These are phyloP conservation scores for Elaphurus davidianus DNA, from an alignment of 2,113 vertebrate genomes.

Conservation along the genomic window DNA sequence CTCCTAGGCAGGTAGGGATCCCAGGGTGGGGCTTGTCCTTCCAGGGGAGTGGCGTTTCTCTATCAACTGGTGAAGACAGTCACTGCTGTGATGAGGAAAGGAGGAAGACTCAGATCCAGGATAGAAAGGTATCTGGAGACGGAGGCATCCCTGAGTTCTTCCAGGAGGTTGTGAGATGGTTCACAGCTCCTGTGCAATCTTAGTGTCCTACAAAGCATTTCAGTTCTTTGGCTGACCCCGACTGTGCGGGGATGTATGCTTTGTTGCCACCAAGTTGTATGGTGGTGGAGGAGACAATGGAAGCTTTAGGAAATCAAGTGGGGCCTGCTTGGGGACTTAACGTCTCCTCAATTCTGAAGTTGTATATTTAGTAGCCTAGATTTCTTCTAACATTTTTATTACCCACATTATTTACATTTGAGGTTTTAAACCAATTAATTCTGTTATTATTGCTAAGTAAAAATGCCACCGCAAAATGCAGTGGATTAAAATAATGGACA, in stretches of 20 bases:
- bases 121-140: not conserved
- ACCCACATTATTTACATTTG: not conserved
- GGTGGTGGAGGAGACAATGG: not conserved
- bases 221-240: not conserved
- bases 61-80: not conserved
- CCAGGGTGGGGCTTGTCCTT: not conserved
- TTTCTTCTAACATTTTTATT: not conserved
- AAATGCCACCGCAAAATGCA: not conserved
- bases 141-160: not conserved
- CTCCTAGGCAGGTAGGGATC: not conserved
- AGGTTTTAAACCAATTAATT: not conserved
- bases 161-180: not conserved
- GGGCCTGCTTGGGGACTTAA: accelerated
- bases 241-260: not conserved
- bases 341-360: not conserved
- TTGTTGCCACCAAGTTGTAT: not conserved
- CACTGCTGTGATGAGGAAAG: not conserved
- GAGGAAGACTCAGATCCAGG: not conserved
- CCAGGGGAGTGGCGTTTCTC: not conserved
- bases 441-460: not conserved
- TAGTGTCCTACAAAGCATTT: no score
- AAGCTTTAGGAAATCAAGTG: not conserved
- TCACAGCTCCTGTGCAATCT: not conserved
- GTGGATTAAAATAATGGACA: not conserved
- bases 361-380: not conserved